These are phyloP conservation scores for Watsonalla binaria DNA, from an alignment of 2,888 invertebrate genomes.

Conservation along the genomic window DNA sequence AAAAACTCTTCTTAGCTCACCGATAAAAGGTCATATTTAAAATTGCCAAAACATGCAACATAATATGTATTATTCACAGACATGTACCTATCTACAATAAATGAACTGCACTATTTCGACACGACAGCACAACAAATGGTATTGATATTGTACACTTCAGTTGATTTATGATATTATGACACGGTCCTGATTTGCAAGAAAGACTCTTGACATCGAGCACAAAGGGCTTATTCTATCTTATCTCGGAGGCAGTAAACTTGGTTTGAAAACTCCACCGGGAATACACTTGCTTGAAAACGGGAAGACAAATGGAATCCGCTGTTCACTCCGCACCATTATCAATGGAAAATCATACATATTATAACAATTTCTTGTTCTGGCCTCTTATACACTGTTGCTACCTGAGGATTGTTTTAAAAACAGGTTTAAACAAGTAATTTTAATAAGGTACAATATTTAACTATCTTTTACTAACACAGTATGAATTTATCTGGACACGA, in stretches of 20 bases:
- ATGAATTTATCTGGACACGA: background rate
- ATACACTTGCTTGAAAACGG: constrained; percentile 51
- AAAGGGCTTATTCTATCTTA: constrained; percentile 66
- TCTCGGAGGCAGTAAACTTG: constrained; percentile 59
- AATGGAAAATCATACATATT: constrained; percentile 38
- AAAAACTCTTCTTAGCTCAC: too few species aligned
- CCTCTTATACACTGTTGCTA: background rate
- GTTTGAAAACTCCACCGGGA: constrained; percentile 60
- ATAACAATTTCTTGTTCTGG: constrained; percentile 6
- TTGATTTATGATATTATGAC: constrained; percentile 21
- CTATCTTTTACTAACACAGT: background rate
- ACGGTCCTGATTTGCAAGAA: constrained; percentile 35
- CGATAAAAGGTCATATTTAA: too few species aligned
- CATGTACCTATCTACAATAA: background rate
- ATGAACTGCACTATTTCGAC: background rate
- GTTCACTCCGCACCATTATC: constrained; percentile 43
- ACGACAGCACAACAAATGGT: background rate
- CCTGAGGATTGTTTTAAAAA: too few species aligned
- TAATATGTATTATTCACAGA: too few species aligned
- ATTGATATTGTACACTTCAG: background rate
- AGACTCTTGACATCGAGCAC: constrained; percentile 56
- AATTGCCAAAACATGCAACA: too few species aligned
- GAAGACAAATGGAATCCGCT: constrained; percentile 62
- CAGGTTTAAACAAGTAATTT: too few species aligned
- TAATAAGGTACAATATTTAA: too few species aligned